phyloP scores from a whole-genome alignment of 2,888 invertebrate species.

The Rhorus exstirpatorius region DNA sequence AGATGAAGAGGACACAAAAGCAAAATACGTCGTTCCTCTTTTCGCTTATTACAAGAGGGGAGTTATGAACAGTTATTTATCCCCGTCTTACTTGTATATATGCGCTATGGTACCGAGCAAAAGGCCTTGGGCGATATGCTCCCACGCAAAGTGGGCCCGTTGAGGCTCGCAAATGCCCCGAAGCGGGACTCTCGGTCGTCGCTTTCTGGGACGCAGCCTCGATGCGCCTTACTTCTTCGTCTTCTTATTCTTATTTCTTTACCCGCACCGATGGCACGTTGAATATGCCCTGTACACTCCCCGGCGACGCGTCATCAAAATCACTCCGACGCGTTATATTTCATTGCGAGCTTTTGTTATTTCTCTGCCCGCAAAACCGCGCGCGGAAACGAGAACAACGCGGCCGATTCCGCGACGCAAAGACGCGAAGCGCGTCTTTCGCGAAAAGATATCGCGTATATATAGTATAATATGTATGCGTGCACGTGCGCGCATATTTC shows the following conservation, averaged over 20 bases:
- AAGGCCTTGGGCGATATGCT: slow-evolving; percentile 69
- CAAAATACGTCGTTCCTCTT: slow-evolving; percentile 28
- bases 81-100: slow-evolving; percentile 48
- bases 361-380: slow-evolving; percentile 16
- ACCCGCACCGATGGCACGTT: slow-evolving; percentile 7
- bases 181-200: slow-evolving; percentile 55
- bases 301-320: slow-evolving; percentile 8
- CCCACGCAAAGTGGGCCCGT: slow-evolving; percentile 73
- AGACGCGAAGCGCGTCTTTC: not conserved
- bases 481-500: slow-evolving; percentile 47
- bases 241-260: slow-evolving; percentile 38
- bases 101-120: slow-evolving; percentile 47
- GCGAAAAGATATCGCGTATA: not conserved
- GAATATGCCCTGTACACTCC: slow-evolving; percentile 9
- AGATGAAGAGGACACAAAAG: slow-evolving; percentile 22
- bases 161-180: slow-evolving; percentile 47
- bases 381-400: slow-evolving; percentile 15
- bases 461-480: too few relatives aligned
- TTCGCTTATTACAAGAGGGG: slow-evolving; percentile 21
- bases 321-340: slow-evolving; percentile 21
- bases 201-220: slow-evolving; percentile 71
- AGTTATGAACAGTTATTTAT: slow-evolving; percentile 67
- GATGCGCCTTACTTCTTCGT: slow-evolving; percentile 68
- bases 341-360: slow-evolving; percentile 35
- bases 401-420: not conserved